Base-by-base conservation (phyloP, 2,113 vertebrate species). In the Bubo bubo region DNA sequence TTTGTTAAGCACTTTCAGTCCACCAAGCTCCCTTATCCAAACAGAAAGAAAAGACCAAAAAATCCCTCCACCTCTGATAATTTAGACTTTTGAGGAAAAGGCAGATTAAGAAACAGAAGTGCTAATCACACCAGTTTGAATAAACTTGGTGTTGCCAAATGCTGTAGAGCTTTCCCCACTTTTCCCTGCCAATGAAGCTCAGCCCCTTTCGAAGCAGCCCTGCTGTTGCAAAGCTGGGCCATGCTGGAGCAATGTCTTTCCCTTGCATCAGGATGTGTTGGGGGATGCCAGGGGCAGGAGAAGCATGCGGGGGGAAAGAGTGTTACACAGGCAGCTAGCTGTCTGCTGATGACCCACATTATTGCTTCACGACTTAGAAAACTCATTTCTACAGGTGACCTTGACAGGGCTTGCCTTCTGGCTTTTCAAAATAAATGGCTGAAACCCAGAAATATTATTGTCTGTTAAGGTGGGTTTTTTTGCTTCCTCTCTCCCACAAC, bases 291-390 rank as follows among this genome's bases (percentile, higher is more conserved):
- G 45, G 43, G 49, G 37, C 59, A 66, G 58, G 39, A 68, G 55
- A 60, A 79, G 9, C 0, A 0, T 50, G 52, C 3, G 0, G 0
- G 12, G 34, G 19, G 27, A 14, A 63, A 66, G 20, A 71, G 21
- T 4, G 3, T 49, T 80, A 58, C 50, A 43, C 10, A 47, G 24
- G 41, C 75, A 86, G 26, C 24, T 88, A 86, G 26, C 24, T 88
- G 12, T 72, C 88, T 86, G 34, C 53, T 73, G 27, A 68, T 49
- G 71, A 73, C 64, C 34, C 34, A 52, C 32, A 9, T 28, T 85
- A 85, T 75, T 94, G 74, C 67, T 92, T 97, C 97, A 91, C 82
- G 94, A 96, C 89, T 95, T 87, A 92, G 85, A 95, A 92, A 93
- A 95, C n/a, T 83, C 37, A 56, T 39, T 59, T 98, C 95, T 97